phyloP scores from a whole-genome alignment of 53 echinoderm and acorn worm genomes.

The Crossaster papposus region DNA sequence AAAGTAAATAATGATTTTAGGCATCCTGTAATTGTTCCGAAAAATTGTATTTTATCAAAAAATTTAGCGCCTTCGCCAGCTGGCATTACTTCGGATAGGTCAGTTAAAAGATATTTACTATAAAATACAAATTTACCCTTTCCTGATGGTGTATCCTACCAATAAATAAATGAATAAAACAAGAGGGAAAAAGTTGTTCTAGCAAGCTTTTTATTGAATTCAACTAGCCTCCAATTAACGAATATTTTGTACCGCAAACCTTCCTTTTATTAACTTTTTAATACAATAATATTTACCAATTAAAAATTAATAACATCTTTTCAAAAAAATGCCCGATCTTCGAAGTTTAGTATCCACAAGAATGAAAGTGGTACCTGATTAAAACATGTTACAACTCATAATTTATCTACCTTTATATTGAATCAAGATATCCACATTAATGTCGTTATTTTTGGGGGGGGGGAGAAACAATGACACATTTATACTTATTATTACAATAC shows the following conservation, averaged over 20 bases:
- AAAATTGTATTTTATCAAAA: no score
- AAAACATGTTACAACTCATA: background rate
- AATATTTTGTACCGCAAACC: background rate
- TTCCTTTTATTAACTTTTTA: background rate
- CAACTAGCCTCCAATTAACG: background rate
- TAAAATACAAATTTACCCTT: no score
- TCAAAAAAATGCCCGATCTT: background rate
- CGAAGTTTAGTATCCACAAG: background rate
- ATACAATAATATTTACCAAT: background rate
- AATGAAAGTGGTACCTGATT: background rate
- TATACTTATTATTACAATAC: no score
- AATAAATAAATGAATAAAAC: no score
- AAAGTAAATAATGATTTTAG: no score
- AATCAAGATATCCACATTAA: background rate
- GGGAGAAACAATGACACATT: no score
- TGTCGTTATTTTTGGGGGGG: no score
- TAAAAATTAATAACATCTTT: slow-evolving; percentile 1
- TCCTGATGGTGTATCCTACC: no score
- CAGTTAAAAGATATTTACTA: no score
- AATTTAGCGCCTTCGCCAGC: no score
- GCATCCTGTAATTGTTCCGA: no score
- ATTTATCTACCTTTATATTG: background rate
- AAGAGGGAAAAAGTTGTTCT: background rate
- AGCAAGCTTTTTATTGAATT: background rate
- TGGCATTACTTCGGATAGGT: no score